Conservation (phyloP, 2,797 vertebrate genomes). For the Argentina silus region DNA sequence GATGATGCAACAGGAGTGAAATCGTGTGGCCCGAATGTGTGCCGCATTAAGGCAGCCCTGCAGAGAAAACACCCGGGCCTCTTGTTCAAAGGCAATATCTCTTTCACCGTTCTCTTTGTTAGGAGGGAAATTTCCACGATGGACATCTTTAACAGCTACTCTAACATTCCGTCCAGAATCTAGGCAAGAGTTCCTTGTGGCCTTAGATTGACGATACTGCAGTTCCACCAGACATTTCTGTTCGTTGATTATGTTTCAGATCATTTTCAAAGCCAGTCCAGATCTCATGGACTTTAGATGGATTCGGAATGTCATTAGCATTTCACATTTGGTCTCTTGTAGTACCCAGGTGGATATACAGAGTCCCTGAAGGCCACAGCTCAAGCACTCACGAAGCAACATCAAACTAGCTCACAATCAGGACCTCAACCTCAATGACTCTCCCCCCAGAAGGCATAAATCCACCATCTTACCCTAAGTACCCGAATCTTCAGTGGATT, state of each 20-base stretch:
- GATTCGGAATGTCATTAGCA: background rate
- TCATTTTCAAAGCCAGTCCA: background rate
- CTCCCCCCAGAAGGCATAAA: too few species aligned
- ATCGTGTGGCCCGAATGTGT: conserved; percentile 75
- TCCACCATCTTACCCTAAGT: too few species aligned
- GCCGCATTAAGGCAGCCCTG: conserved; percentile 79
- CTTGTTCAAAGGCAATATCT: background rate
- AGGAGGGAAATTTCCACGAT: conserved; percentile 34
- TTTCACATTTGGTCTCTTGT: too few species aligned
- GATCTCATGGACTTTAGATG: background rate
- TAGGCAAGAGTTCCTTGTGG: conserved; percentile 43
- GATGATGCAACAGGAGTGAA: conserved; percentile 85
- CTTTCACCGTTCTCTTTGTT: conserved; percentile 38
- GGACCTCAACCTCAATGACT: too few species aligned
- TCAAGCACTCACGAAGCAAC: too few species aligned
- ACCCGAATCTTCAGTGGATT: too few species aligned
- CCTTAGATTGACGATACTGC: conserved; percentile 55
- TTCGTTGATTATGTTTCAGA: background rate
- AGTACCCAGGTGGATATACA: too few species aligned
- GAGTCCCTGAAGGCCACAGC: too few species aligned
- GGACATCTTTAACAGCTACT: conserved; percentile 67
- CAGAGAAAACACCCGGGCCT: conserved; percentile 59
- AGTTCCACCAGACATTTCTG: conserved; percentile 40
- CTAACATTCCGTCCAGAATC: conserved; percentile 22
- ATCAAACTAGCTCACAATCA: too few species aligned